Evolutionary conservation across 2,113 vertebrate species (phyloP).

Genomic region (Bothrops jararaca): DNA sequence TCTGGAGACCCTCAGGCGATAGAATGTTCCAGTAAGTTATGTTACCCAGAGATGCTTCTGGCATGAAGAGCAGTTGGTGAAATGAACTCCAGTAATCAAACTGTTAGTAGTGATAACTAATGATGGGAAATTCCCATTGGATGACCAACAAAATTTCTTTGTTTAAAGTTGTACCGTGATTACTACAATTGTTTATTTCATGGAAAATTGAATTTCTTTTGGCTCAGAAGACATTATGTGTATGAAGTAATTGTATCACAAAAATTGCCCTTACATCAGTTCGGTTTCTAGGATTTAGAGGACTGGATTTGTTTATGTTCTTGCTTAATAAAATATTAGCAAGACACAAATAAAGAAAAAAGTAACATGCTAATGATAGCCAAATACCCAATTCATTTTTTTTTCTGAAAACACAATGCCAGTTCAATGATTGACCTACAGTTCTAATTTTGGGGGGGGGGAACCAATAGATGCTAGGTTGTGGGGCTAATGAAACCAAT

Average conservation of each 20-base stretch:
- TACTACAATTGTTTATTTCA: constrained; percentile 21
- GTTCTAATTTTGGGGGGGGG: background rate
- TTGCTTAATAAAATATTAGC: background rate
- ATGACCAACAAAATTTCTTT: background rate
- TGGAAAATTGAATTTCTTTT: constrained; percentile 16
- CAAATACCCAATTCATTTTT: background rate
- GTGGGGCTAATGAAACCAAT: background rate
- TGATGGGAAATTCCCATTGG: constrained; percentile 28
- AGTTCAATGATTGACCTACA: background rate
- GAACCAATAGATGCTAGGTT: background rate
- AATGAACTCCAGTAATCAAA: background rate
- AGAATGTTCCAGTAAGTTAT: background rate
- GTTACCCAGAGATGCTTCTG: background rate
- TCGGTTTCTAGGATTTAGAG: background rate
- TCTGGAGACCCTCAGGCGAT: background rate
- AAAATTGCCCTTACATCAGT: background rate
- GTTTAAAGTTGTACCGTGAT: constrained; percentile 27
- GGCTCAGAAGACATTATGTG: background rate
- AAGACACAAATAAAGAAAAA: background rate
- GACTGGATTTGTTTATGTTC: background rate
- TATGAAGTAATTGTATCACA: background rate
- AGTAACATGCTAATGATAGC: background rate
- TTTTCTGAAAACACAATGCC: background rate
- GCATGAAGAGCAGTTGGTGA: background rate
- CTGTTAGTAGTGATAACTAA: background rate